Evolutionary conservation across 2,888 invertebrate species (phyloP), one percentile per base, ranked within the genome.

Genomic region (Anagyrus pseudococci): DNA sequence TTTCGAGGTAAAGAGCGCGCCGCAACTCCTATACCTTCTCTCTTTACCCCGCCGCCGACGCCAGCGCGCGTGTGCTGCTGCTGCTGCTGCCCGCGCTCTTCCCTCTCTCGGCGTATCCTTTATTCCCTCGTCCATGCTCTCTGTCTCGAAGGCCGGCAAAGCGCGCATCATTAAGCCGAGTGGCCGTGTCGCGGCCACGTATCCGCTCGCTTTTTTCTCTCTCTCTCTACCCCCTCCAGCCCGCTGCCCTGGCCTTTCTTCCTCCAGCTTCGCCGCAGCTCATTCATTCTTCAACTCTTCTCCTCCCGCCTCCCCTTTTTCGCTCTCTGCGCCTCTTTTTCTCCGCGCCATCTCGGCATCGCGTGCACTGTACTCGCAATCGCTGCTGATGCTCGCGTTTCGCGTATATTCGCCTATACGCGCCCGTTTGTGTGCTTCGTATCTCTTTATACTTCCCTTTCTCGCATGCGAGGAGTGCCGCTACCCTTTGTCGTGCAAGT

Each of bases 141-240:
- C 41, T 15, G n/a, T 23, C 23, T 66, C 67, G 61, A 71, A 66
- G 64, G 66, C 62, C 71, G 69, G 70, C 68, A 70, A 71, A 71
- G 71, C 73, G 72, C 74, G 75, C 77, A 77, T 78, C 78, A 77
- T 78, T 77, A 78, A 76, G 74, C 74, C 73, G 70, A 75, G 74
- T 71, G 75, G 73, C 70, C 75, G 71, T 75, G 78, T 78, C 73
- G 73, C 70, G 67, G 33, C 50, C 59, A 61, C 58, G 52, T 58
- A 59, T 64, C 61, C 56, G 54, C 55, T 59, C 55, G 53, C 41
- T 20, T 49, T 44, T 53, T 63, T 63, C 50, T 58, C 57, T 66
- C 8, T 19, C 41, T 53, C 59, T 56, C 44, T 65, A 57, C 57
- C 62, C 43, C 52, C 17, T 10, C 41, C 17, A 17, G 25, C 13